These are phyloP conservation scores for Lycaon pictus DNA, from an alignment of 2,113 vertebrate species.

Conservation along the genomic window DNA sequence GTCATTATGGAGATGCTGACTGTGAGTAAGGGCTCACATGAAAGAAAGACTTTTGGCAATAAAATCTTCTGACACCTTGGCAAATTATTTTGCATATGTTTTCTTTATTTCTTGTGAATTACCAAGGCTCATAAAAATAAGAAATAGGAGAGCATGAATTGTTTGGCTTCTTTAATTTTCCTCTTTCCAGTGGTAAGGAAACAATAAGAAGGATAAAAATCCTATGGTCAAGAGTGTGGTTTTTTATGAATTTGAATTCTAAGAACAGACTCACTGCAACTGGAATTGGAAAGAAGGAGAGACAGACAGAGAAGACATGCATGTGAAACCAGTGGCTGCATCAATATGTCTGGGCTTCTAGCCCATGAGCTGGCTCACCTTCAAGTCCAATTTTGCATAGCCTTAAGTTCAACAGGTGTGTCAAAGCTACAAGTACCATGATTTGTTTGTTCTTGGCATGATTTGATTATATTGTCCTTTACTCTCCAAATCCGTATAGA, in stretches of 20 bases:
- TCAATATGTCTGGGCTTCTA: neutral
- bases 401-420: neutral
- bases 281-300: neutral
- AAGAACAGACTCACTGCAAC: neutral
- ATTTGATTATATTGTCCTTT: neutral
- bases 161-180: neutral
- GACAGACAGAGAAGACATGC: neutral
- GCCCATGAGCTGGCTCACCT: neutral
- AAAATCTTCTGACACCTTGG: neutral
- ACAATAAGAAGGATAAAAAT: neutral
- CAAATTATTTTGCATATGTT: neutral
- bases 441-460: neutral
- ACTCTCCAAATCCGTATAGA: neutral
- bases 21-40: too few species aligned
- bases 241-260: conserved; percentile 9
- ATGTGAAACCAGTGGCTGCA: neutral
- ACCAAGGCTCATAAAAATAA: neutral
- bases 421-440: neutral
- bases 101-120: neutral
- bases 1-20: neutral
- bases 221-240: neutral
- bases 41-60: neutral
- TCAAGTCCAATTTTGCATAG: neutral
- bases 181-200: neutral
- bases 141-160: neutral